Evolutionary conservation across 2,113 vertebrate species (phyloP).

Genomic region (Hypanus sabinus): DNA sequence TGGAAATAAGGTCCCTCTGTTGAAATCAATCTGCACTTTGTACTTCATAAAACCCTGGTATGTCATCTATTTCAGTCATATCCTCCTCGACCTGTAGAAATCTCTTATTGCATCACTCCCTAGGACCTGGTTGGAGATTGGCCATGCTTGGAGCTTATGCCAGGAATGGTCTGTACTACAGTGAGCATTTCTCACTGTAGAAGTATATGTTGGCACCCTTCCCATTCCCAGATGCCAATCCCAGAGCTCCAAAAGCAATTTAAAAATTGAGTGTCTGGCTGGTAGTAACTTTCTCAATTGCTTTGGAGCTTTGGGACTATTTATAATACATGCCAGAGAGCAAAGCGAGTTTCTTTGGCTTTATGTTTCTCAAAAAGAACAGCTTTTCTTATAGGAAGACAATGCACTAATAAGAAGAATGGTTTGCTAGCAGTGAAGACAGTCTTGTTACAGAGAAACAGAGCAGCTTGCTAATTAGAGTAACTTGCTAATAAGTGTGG

Average conservation of each 20-base stretch:
- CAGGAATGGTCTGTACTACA: not conserved
- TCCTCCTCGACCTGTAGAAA: not conserved
- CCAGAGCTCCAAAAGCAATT: slow-evolving; percentile 36
- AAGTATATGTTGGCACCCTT: slow-evolving; percentile 12
- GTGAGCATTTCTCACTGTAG: slow-evolving; percentile 1
- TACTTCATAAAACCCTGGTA: not conserved
- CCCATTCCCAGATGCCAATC: slow-evolving; percentile 20
- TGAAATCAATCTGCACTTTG: not conserved
- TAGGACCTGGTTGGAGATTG: not conserved
- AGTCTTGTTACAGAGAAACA: slow-evolving; percentile 6
- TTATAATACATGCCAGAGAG: slow-evolving; percentile 32
- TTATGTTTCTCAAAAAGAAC: slow-evolving; percentile 6
- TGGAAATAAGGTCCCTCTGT: not conserved
- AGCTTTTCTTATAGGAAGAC: slow-evolving; percentile 20
- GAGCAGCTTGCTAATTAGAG: slow-evolving; percentile 15
- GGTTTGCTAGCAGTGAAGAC: slow-evolving; percentile 4
- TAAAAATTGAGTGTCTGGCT: slow-evolving; percentile 32
- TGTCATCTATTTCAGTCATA: not conserved
- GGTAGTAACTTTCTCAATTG: slow-evolving; percentile 17
- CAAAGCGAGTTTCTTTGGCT: slow-evolving; percentile 21
- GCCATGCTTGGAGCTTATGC: not conserved
- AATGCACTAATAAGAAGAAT: slow-evolving; percentile 1
- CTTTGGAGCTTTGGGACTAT: slow-evolving; percentile 23
- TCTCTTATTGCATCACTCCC: not conserved
- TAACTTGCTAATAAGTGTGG: not conserved